Conservation (phyloP, 1,140 invertebrate genomes). For the Aphaenogaster ashmeadi region DNA sequence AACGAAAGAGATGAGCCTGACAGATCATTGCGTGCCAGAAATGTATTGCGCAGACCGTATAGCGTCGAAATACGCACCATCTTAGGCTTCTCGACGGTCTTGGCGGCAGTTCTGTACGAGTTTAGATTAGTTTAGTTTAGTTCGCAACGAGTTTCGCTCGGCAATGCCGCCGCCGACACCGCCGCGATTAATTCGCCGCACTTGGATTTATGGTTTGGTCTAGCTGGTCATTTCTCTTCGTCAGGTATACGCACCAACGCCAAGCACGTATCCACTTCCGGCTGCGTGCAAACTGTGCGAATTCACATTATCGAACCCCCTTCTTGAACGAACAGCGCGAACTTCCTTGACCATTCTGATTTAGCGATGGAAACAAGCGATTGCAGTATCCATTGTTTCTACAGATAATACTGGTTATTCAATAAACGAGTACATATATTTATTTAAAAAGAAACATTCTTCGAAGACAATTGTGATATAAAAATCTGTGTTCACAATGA, state of each 20-base stretch:
- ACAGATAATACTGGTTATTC: background rate
- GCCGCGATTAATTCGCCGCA: slow-evolving; percentile 83
- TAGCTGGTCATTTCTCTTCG: slow-evolving; percentile 84
- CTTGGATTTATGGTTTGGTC: slow-evolving; percentile 83
- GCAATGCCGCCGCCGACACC: slow-evolving; percentile 61
- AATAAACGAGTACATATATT: background rate
- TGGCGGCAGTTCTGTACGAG: slow-evolving; percentile 80
- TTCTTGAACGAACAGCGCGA: slow-evolving; percentile 27
- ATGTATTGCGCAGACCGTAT: slow-evolving; percentile 13
- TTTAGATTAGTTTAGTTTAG: slow-evolving; percentile 86
- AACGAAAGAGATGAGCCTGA: slow-evolving; percentile 34
- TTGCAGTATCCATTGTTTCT: background rate
- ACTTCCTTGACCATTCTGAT: slow-evolving; percentile 52
- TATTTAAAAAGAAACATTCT: background rate
- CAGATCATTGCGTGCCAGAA: slow-evolving; percentile 46
- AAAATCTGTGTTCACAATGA: background rate
- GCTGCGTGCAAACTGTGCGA: slow-evolving; percentile 54
- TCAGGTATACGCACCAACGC: slow-evolving; percentile 74
- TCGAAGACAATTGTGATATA: background rate
- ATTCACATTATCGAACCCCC: slow-evolving; percentile 54
- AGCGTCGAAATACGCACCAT: slow-evolving; percentile 69
- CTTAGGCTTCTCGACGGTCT: slow-evolving; percentile 76
- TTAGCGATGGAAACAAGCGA: background rate
- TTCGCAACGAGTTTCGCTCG: slow-evolving; percentile 84
- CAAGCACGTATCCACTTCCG: slow-evolving; percentile 52